These are phyloP conservation scores for Drosophila formosana DNA, from an alignment of 2,888 invertebrate species.

Conservation along the genomic window DNA sequence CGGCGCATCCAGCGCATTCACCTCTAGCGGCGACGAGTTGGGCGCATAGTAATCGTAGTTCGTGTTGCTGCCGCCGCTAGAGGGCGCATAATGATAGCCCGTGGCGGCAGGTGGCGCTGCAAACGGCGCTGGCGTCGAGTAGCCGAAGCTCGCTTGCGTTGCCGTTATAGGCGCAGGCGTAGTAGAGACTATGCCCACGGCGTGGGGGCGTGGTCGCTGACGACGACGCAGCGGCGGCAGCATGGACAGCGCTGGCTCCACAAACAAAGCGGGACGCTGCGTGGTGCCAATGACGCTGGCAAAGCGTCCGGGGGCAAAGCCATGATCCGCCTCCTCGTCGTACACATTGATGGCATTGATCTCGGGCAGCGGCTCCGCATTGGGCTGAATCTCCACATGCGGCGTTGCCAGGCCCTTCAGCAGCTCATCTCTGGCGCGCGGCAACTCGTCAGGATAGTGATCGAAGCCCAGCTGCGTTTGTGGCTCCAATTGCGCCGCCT, in stretches of 20 bases:
- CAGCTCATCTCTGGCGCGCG: constrained; percentile 56
- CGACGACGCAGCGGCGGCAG: constrained; percentile 77
- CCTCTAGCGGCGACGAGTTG: constrained; percentile 73
- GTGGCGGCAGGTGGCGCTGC: constrained; percentile 67
- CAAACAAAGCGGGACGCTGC: constrained; percentile 43
- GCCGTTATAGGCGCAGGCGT: constrained; percentile 76
- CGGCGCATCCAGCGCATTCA: constrained; percentile 73
- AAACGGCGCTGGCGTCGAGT: constrained; percentile 80
- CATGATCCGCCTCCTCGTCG: constrained; percentile 68
- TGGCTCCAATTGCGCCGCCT: constrained; percentile 83
- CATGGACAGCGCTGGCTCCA: constrained; percentile 56
- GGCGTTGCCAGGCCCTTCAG: constrained; percentile 47
- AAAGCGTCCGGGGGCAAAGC: constrained; percentile 60
- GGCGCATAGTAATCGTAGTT: constrained; percentile 61
- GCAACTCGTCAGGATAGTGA: constrained; percentile 83
- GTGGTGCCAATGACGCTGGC: constrained; percentile 53
- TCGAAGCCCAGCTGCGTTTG: constrained; percentile 83
- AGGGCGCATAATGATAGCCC: constrained; percentile 75
- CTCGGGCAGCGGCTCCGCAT: constrained; percentile 76
- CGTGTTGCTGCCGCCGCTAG: constrained; percentile 59
- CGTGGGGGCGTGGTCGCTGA: constrained; percentile 71
- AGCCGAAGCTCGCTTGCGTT: constrained; percentile 59
- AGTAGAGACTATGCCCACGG: constrained; percentile 75
- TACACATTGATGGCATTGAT: constrained; percentile 66
- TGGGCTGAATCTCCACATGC: constrained; percentile 76